Conservation (phyloP, 2,113 vertebrate species). For the Puma concolor region DNA sequence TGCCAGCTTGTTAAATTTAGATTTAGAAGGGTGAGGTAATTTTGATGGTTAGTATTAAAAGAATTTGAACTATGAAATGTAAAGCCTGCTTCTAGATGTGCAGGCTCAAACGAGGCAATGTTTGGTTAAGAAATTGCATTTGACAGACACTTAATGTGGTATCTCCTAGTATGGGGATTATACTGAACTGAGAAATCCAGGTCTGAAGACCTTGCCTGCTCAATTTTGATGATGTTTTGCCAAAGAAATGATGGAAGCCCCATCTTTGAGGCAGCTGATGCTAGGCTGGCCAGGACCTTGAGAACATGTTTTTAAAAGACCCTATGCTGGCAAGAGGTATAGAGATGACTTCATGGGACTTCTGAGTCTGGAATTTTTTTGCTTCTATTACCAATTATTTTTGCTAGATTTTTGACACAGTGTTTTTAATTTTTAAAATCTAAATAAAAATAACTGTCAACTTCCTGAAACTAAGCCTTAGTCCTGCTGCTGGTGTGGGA, state of each 20-base stretch:
- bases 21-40: neutral
- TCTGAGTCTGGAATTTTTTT: conserved; percentile 74
- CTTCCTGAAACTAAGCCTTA: conserved; percentile 55
- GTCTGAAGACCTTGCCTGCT: conserved; percentile 36
- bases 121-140: neutral
- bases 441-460: conserved; percentile 61
- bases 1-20: conserved; percentile 6
- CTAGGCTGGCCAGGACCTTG: conserved; percentile 67
- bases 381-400: conserved; percentile 74
- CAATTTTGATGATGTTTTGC: conserved; percentile 15
- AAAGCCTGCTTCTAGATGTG: neutral
- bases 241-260: conserved; percentile 62
- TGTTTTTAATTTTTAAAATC: conserved; percentile 50
- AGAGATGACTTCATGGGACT: conserved; percentile 79
- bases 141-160: neutral
- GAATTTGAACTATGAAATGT: neutral
- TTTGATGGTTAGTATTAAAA: neutral
- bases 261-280: conserved; percentile 72
- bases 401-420: conserved; percentile 68
- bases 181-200: neutral
- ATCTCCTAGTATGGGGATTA: neutral
- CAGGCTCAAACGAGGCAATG: neutral
- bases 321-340: conserved; percentile 67
- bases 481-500: neutral
- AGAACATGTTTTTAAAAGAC: conserved; percentile 79